Percentiles rank a stretch among this genome's conserved stretches.
These are phyloP conservation scores for Turritopsis dohrnii DNA, from an alignment of 30 jellyfish, hydroid and myxozoan species.

Conservation along the genomic window DNA sequence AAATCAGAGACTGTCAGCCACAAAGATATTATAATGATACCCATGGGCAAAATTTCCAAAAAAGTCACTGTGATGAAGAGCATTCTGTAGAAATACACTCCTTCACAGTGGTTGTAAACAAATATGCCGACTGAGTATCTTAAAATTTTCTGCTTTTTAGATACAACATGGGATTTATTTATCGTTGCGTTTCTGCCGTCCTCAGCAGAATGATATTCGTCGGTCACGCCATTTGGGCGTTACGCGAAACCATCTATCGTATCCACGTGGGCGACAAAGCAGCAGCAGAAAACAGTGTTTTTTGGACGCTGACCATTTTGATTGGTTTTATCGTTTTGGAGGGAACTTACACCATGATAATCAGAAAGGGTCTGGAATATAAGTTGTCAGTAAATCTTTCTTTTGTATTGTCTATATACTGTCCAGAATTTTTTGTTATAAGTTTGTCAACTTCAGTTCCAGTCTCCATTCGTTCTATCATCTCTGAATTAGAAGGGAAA, in stretches of 20 bases:
- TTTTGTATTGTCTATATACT: neutral
- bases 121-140: too few species aligned
- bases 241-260: conserved; percentile 8
- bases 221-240: conserved; percentile 17
- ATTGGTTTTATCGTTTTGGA: conserved; percentile 13
- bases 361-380: conserved; percentile 28
- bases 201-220: conserved; percentile 15
- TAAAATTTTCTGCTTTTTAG: neutral
- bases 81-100: neutral
- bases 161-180: neutral
- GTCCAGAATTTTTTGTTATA: neutral
- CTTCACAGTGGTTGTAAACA: too few species aligned
- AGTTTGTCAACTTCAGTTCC: neutral
- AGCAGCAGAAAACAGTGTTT: conserved; percentile 4
- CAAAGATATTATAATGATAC: too few species aligned
- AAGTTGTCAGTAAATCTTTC: conserved; percentile 13
- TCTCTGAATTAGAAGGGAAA: too few species aligned
- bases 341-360: conserved; percentile 14
- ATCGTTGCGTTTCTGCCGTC: conserved; percentile 2
- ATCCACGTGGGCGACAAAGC: neutral
- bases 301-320: conserved; percentile 7
- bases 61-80: too few species aligned
- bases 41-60: too few species aligned
- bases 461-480: too few species aligned
- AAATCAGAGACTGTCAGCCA: too few species aligned